Conservation (phyloP, 2,888 invertebrate genomes). For the Vandiemenella viatica region DNA sequence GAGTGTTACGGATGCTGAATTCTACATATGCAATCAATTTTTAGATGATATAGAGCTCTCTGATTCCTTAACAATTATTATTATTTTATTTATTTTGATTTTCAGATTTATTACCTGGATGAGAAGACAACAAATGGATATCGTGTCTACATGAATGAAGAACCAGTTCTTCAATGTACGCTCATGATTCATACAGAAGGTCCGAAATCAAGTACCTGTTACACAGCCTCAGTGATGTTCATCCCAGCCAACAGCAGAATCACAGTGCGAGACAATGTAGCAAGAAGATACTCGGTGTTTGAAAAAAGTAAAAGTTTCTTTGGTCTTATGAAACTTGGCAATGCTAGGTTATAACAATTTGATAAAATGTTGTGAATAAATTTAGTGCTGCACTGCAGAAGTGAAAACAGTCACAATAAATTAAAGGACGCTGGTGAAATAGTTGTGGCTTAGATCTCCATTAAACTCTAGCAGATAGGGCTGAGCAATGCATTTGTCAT, state of each 20-base stretch:
- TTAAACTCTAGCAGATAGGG: too few relatives aligned
- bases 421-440: too few relatives aligned
- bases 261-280: constrained; percentile 55
- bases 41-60: too few relatives aligned
- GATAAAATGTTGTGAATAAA: too few relatives aligned
- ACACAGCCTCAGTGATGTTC: constrained; percentile 50
- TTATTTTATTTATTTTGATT: constrained; percentile 16
- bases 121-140: constrained; percentile 61
- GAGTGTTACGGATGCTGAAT: too few relatives aligned
- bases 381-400: too few relatives aligned
- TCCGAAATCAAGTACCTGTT: constrained; percentile 38
- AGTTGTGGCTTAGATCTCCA: too few relatives aligned
- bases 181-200: constrained; percentile 41
- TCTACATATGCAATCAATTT: too few relatives aligned
- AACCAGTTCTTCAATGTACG: constrained; percentile 55
- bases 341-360: too few relatives aligned
- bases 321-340: constrained; percentile 59
- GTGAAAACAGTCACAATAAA: too few relatives aligned
- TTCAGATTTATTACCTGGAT: constrained; percentile 62
- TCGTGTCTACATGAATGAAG: constrained; percentile 44
- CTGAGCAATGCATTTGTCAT: too few relatives aligned
- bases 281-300: constrained; percentile 51
- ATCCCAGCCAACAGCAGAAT: constrained; percentile 48
- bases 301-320: constrained; percentile 66
- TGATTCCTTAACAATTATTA: too few relatives aligned